Evolutionary conservation across 2,113 vertebrate species (phyloP), one percentile per base, ranked within the genome.

Genomic region (Sinocyclocheilus anshuiensis): DNA sequence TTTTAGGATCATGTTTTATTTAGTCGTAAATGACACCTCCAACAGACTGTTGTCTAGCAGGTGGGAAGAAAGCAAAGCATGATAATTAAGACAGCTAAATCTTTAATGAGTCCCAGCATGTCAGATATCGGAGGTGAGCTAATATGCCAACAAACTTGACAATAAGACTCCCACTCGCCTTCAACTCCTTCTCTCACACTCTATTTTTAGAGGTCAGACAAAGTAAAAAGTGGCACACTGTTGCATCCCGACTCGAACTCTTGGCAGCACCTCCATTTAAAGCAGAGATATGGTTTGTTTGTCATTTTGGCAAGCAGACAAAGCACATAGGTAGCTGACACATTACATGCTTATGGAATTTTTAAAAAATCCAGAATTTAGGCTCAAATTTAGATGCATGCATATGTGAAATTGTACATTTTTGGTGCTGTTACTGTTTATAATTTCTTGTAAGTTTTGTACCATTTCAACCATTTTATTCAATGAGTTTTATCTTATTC

Each of bases 171-270:
- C 1, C 29, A 3, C 20, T 57, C 20, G 42, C 18, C 15, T 55
- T 24, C 13, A 76, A 39, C 55, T 24, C 24, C 48, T 57, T 22
- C 48, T 22, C 22, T 77, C 42, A n/a, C 15, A 6, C 33, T 69
- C 83, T 83, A 85, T 86, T 87, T 86, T 69, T 67, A 77, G 22
- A 88, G 6, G 84, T 57, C 65, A 83, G 82, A 85, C 86, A 87
- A 53, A 78, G 48, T 71, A 50, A 78, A 88, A 86, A 81, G 61
- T 85, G 80, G 74, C 76, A 75, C 57, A 50, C 55, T 53, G 82
- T 74, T 84, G 12, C 81, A 50, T n/a, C 71, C 69, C 36, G 48
- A 18, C 45, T 57, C 16, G 3, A 83, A 29, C 63, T 18, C 16
- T 42, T 72, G 61, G 72, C 63, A 57, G 50, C 57, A 11, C 12